Evolutionary conservation across 2,888 invertebrate genomes (phyloP).

Genomic region (Agriopis marginaria): DNA sequence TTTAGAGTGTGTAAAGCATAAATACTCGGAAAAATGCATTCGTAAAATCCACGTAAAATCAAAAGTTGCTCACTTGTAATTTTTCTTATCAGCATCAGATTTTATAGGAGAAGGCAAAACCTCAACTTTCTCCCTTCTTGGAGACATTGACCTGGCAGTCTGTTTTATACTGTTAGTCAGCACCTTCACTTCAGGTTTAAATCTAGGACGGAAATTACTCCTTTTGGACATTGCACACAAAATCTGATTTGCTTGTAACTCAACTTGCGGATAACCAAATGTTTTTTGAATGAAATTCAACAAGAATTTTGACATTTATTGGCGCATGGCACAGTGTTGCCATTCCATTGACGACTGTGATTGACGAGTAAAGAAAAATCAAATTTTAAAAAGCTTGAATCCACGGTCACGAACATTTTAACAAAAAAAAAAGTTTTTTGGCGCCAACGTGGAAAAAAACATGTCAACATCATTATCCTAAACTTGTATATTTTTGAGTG

Average conservation of each 20-base stretch:
- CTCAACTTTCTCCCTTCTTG: constrained; percentile 75
- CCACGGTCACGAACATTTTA: too few species aligned
- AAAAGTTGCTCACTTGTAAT: constrained; percentile 87
- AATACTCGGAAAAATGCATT: not conserved
- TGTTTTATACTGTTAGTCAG: constrained; percentile 57
- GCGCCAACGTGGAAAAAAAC: too few species aligned
- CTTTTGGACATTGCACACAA: constrained; percentile 73
- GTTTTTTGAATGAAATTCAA: constrained; percentile 77
- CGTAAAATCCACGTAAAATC: not conserved
- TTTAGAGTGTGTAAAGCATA: too few species aligned
- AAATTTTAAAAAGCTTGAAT: too few species aligned
- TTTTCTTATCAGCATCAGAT: constrained; percentile 92
- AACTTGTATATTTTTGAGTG: too few species aligned
- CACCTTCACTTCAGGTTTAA: constrained; percentile 75
- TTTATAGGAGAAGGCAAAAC: constrained; percentile 88
- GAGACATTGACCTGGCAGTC: constrained; percentile 55
- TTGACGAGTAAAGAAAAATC: too few species aligned
- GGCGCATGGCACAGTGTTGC: constrained; percentile 58
- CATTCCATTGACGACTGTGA: constrained; percentile 5
- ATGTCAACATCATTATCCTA: too few species aligned
- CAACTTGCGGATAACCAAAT: constrained; percentile 62
- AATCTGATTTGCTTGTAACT: constrained; percentile 38
- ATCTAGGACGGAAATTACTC: constrained; percentile 74
- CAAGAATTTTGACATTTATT: constrained; percentile 82
- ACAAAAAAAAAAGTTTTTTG: too few species aligned